phyloP scores from a whole-genome alignment of 2,113 vertebrate genomes.

The Notarius lentiginosus region DNA sequence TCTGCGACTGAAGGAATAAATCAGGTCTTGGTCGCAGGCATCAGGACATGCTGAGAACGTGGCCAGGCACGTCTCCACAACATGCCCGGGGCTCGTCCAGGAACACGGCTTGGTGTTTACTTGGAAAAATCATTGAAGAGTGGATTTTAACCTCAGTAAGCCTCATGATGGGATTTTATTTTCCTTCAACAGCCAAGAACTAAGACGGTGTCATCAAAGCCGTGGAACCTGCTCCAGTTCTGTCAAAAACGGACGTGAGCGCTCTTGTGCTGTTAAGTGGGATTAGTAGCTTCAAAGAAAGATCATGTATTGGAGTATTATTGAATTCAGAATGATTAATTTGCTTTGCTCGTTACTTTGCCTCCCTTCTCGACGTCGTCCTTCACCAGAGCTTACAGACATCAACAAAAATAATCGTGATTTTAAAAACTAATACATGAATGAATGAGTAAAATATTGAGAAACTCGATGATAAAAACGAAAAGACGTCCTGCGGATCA shows the following conservation, averaged over 20 bases:
- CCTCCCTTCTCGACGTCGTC: not conserved
- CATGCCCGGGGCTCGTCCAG: not conserved
- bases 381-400: not conserved
- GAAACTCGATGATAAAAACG: not conserved
- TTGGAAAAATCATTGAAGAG: not conserved
- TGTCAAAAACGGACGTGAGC: constrained; percentile 58
- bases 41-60: not conserved
- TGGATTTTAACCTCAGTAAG: not conserved
- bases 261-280: constrained; percentile 50
- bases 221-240: constrained; percentile 57
- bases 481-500: not conserved
- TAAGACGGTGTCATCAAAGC: not conserved
- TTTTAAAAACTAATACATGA: not conserved
- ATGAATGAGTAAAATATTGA: not conserved
- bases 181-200: not conserved
- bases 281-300: constrained; percentile 63
- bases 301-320: constrained; percentile 45
- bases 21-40: too few species aligned
- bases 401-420: not conserved
- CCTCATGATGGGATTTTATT: not conserved
- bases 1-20: not conserved
- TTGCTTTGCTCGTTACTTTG: not conserved
- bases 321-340: constrained; percentile 62
- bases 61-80: not conserved
- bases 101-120: not conserved